These are phyloP conservation scores for Conops quadrifasciatus DNA, from an alignment of 2,888 invertebrate genomes.

Conservation along the genomic window DNA sequence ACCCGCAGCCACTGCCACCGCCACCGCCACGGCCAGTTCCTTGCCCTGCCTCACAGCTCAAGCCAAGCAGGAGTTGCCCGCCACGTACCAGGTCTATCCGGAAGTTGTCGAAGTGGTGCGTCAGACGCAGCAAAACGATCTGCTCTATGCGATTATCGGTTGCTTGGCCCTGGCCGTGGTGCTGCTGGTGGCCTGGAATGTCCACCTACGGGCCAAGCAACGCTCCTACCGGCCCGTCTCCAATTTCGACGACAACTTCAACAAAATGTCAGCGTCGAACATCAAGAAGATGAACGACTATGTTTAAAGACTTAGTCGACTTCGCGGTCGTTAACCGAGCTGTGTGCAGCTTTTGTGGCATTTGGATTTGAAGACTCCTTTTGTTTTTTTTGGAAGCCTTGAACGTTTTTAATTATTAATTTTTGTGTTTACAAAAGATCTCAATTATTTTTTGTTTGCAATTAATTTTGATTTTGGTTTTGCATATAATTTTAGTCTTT, in stretches of 20 bases:
- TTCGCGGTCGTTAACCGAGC: background rate
- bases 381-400: constrained; percentile 16
- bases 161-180: constrained; percentile 45
- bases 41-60: constrained; percentile 17
- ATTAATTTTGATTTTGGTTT: background rate
- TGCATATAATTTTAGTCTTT: background rate
- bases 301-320: constrained; percentile 40
- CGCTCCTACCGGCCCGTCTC: constrained; percentile 63
- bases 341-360: background rate
- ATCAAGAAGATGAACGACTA: constrained; percentile 49
- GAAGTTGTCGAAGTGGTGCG: constrained; percentile 54
- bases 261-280: constrained; percentile 48
- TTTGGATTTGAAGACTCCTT: constrained; percentile 22
- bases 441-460: constrained; percentile 5
- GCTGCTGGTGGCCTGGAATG: constrained; percentile 47
- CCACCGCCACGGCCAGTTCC: constrained; percentile 5
- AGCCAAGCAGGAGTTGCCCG: constrained; percentile 41
- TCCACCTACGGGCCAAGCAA: constrained; percentile 56
- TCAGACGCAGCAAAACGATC: constrained; percentile 45
- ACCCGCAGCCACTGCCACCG: constrained; percentile 16
- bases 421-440: constrained; percentile 5
- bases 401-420: background rate
- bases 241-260: constrained; percentile 61
- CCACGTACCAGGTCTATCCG: constrained; percentile 51
- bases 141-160: constrained; percentile 49